A percentile compares a stretch with the other conserved stretches of the same genome.
phyloP scores from a whole-genome alignment of 2,797 vertebrate species.

The Danio jaintianensis region DNA sequence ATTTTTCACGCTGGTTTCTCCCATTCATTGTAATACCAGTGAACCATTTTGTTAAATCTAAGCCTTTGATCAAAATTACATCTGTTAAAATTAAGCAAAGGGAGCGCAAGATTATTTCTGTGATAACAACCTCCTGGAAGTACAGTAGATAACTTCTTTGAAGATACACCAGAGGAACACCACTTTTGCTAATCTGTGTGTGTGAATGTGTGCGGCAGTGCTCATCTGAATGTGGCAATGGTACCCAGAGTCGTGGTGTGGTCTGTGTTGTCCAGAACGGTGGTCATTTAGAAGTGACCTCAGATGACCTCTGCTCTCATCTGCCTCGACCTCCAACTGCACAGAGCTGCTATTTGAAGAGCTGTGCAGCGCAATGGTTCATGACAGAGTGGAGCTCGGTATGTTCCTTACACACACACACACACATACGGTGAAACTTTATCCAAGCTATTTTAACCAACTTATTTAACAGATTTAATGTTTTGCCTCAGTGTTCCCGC shows the following conservation, averaged over 20 bases:
- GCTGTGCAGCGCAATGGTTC: slow-evolving; percentile 78
- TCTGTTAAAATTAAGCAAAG: no score
- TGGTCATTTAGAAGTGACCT: slow-evolving; percentile 66
- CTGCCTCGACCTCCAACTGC: slow-evolving; percentile 67
- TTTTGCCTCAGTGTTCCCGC: slow-evolving; percentile 74
- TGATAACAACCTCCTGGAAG: no score
- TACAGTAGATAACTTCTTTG: no score
- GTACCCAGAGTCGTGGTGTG: slow-evolving; percentile 73
- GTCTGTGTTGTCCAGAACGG: slow-evolving; percentile 71
- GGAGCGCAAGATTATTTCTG: no score
- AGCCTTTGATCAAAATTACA: no score
- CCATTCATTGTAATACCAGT: no score
- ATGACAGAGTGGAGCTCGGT: slow-evolving; percentile 80
- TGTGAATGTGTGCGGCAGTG: slow-evolving; percentile 65
- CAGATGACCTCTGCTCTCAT: slow-evolving; percentile 69
- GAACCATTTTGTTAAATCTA: no score
- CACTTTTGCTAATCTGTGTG: neutral
- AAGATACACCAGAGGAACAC: neutral
- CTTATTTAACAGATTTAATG: neutral
- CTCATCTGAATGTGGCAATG: slow-evolving; percentile 79
- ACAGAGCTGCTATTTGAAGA: slow-evolving; percentile 73
- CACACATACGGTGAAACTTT: neutral
- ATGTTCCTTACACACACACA: slow-evolving; percentile 54
- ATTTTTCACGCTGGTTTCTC: no score
- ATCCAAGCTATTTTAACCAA: neutral